A percentile compares a stretch with the other conserved stretches of the same genome.
Conservation (phyloP, 1,140 invertebrate genomes). For the Dufourea novaeangliae region DNA sequence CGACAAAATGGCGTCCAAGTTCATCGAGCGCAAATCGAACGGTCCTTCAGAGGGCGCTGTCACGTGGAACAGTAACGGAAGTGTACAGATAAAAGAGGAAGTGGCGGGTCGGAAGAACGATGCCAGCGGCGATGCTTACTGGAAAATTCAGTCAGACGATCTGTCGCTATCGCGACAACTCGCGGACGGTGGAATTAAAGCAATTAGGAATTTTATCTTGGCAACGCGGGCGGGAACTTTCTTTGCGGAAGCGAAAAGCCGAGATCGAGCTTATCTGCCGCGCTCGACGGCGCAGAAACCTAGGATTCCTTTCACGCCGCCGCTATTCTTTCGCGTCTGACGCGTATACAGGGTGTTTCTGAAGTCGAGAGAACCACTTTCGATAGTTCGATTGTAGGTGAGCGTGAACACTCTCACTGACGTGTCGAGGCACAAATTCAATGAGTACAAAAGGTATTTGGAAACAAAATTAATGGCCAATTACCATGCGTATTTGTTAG, state of each 20-base stretch:
- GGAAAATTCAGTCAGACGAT: background rate
- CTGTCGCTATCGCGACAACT: too few relatives aligned
- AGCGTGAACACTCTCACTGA: too few relatives aligned
- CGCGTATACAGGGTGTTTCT: too few relatives aligned
- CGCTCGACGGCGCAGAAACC: conserved; percentile 5
- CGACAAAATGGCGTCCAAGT: background rate
- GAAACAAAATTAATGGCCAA: too few relatives aligned
- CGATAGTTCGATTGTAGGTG: too few relatives aligned
- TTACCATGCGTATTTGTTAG: too few relatives aligned
- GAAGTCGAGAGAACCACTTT: too few relatives aligned
- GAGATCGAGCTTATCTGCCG: background rate
- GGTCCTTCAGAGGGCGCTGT: background rate
- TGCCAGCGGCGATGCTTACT: background rate
- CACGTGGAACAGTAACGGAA: too few relatives aligned
- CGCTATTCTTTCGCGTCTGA: conserved; percentile 2
- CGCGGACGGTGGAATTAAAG: background rate
- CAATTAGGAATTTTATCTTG: conserved; percentile 3
- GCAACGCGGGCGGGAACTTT: background rate
- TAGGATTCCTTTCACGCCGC: conserved; percentile 1
- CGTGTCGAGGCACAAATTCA: too few relatives aligned
- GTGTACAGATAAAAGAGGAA: background rate
- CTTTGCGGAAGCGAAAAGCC: background rate
- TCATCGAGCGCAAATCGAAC: background rate
- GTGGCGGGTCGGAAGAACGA: background rate
- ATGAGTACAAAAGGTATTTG: too few relatives aligned